Conservation (phyloP, 2,113 vertebrate genomes). For the Nymphicus hollandicus region DNA sequence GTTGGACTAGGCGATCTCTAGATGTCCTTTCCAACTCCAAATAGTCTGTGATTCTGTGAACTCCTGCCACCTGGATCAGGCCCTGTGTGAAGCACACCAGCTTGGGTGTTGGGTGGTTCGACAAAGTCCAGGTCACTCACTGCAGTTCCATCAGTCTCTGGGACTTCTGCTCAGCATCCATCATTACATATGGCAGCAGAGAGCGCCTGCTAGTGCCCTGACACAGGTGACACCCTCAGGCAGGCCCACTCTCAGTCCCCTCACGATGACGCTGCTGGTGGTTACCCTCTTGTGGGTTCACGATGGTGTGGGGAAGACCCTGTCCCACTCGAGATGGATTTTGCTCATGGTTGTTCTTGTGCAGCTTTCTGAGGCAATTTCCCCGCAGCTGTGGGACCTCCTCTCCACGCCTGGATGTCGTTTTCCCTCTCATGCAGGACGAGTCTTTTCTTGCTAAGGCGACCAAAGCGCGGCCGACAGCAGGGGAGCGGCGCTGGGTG, state of each 20-base stretch:
- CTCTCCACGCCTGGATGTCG: fast-evolving
- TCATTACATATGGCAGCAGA: fast-evolving
- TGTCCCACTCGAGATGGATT: background rate
- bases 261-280: fast-evolving
- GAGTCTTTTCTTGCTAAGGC: fast-evolving
- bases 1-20: background rate
- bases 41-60: background rate
- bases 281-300: fast-evolving
- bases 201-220: background rate
- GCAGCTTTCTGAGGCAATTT: background rate
- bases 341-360: background rate
- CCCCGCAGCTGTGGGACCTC: background rate
- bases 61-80: too few species aligned
- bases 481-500: background rate
- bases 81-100: background rate
- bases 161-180: background rate
- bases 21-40: background rate
- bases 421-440: background rate
- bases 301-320: fast-evolving
- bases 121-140: fast-evolving
- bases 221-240: too few species aligned
- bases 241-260: fast-evolving
- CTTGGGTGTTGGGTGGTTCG: fast-evolving
- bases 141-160: background rate
- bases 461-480: background rate